Conservation (phyloP, 2,113 vertebrate species). For the Leucopternis melanops region DNA sequence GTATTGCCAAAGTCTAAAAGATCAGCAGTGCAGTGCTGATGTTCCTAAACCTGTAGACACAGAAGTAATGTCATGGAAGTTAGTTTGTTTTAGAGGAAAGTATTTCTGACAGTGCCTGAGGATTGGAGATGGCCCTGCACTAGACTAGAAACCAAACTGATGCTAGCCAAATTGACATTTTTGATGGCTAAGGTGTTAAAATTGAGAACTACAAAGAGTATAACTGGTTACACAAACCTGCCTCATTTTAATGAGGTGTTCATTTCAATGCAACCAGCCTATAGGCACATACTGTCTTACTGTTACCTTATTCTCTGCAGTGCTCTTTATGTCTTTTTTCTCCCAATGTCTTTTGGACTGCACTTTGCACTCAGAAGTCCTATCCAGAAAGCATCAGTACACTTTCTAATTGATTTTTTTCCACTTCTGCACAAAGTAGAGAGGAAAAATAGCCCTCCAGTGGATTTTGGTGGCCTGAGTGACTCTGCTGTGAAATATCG, state of each 20-base stretch:
- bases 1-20: background rate
- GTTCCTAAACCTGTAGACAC: background rate
- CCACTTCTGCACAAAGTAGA: background rate
- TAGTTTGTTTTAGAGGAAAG: background rate
- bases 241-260: background rate
- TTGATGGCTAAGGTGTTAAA: background rate
- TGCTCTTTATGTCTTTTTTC: background rate
- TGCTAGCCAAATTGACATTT: background rate
- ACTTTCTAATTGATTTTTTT: background rate
- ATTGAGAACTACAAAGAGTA: background rate
- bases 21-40: background rate
- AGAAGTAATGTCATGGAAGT: background rate
- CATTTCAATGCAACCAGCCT: background rate
- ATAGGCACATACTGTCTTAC: background rate
- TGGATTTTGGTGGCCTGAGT: background rate
- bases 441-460: background rate
- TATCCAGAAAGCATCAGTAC: background rate
- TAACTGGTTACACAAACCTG: background rate
- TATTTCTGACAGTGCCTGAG: background rate
- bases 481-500: background rate
- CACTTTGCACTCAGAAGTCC: background rate
- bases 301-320: background rate
- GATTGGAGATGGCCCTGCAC: background rate
- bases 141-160: background rate
- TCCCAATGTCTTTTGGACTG: background rate